A percentile compares a stretch with the other conserved stretches of the same genome.
These are phyloP conservation scores for Stichodactyla mertensii DNA, from an alignment of 64 coral and sea anemone genomes.

Conservation along the genomic window DNA sequence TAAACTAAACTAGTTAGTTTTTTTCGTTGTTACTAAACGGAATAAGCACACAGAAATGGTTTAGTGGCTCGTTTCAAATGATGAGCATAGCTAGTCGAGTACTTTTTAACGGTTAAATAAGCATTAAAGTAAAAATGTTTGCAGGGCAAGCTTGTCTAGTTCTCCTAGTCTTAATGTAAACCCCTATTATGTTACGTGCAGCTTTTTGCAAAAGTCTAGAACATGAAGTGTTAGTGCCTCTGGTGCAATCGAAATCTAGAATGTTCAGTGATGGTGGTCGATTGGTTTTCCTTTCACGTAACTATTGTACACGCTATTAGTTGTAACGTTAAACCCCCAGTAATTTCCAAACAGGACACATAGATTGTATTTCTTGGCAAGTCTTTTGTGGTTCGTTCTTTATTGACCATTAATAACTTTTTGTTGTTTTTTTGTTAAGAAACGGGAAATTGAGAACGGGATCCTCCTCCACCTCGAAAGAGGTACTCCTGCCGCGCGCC, in stretches of 20 bases:
- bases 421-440: constrained; percentile 12
- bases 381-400: neutral
- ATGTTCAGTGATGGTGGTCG: neutral
- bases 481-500: constrained; percentile 6
- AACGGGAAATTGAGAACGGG: constrained; percentile 13
- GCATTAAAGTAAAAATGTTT: neutral
- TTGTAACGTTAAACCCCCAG: neutral
- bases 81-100: neutral
- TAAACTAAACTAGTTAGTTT: neutral
- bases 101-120: neutral
- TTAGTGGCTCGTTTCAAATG: neutral
- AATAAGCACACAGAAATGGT: neutral
- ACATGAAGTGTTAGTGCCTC: too few species aligned
- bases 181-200: neutral
- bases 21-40: neutral
- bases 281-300: neutral
- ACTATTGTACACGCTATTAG: neutral
- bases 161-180: neutral
- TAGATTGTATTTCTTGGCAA: constrained; percentile 5
- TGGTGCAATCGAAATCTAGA: neutral
- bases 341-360: neutral
- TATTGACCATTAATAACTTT: constrained; percentile 22
- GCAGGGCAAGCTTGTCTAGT: neutral
- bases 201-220: neutral
- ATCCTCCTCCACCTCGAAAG: constrained; percentile 3